These are phyloP conservation scores for Eilema caniola DNA, from an alignment of 2,888 invertebrate genomes.

Conservation along the genomic window DNA sequence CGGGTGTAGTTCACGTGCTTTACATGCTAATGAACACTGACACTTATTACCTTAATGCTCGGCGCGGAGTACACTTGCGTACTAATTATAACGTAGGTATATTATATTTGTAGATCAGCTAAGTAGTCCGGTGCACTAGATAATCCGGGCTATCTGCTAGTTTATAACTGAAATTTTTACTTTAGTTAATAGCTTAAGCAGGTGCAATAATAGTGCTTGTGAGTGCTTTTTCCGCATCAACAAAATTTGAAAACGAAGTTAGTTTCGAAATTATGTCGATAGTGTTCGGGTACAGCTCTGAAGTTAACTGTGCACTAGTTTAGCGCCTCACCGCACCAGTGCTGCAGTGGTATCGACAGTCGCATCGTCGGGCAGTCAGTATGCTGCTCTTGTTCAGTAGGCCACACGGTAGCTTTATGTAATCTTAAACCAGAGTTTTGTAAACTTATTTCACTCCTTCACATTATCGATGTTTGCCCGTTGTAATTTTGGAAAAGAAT, in stretches of 20 bases:
- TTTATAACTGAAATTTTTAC: not conserved
- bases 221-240: not conserved
- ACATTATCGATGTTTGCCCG: no score
- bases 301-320: not conserved
- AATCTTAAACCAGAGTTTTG: not conserved
- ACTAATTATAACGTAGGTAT: not conserved
- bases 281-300: not conserved
- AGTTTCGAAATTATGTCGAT: not conserved
- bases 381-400: not conserved
- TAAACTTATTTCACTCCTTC: no score
- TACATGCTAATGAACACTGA: not conserved
- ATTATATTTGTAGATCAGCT: not conserved
- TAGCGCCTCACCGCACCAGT: not conserved
- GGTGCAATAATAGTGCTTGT: not conserved
- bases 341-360: not conserved
- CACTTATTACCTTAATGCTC: not conserved
- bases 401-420: not conserved
- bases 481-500: no score
- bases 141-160: no score
- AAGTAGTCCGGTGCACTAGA: not conserved
- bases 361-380: not conserved
- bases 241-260: not conserved
- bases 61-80: not conserved
- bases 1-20: not conserved
- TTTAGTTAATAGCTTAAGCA: not conserved